Conservation (phyloP, 2,113 vertebrate genomes). For the Centropus bengalensis region DNA sequence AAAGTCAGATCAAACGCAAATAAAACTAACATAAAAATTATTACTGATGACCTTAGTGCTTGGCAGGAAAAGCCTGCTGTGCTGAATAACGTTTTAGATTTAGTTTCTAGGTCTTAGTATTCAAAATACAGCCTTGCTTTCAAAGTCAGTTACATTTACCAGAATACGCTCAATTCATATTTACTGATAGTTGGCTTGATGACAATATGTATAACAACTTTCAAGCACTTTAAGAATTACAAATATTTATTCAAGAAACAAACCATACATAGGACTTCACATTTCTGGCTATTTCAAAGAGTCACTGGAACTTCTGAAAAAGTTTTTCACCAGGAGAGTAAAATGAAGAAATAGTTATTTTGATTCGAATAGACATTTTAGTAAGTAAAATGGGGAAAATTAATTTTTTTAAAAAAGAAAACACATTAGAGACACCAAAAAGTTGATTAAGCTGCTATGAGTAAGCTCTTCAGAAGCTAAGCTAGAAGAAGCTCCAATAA, state of each 20-base stretch:
- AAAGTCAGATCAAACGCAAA: not conserved
- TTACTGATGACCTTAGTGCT: not conserved
- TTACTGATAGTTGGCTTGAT: not conserved
- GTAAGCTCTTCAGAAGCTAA: not conserved
- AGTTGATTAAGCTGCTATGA: not conserved
- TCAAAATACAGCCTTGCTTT: not conserved
- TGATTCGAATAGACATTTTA: not conserved
- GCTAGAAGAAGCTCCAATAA: conserved; percentile 4
- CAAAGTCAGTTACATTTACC: not conserved
- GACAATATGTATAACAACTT: not conserved
- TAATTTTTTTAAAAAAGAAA: not conserved
- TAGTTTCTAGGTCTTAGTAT: not conserved
- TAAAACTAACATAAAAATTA: not conserved
- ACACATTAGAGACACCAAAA: not conserved
- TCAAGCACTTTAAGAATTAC: not conserved
- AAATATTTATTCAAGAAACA: not conserved
- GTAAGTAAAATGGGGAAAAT: conserved; percentile 51
- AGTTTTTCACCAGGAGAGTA: not conserved
- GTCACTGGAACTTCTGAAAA: not conserved
- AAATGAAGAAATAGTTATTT: not conserved
- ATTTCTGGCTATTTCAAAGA: not conserved
- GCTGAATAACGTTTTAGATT: not conserved
- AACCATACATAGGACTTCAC: not conserved
- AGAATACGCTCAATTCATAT: not conserved
- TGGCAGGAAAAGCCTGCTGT: not conserved